A percentile compares a stretch with the other conserved stretches of the same genome.
Evolutionary conservation across 2,797 vertebrate genomes (phyloP).

Genomic region (Poeciliopsis turneri): DNA sequence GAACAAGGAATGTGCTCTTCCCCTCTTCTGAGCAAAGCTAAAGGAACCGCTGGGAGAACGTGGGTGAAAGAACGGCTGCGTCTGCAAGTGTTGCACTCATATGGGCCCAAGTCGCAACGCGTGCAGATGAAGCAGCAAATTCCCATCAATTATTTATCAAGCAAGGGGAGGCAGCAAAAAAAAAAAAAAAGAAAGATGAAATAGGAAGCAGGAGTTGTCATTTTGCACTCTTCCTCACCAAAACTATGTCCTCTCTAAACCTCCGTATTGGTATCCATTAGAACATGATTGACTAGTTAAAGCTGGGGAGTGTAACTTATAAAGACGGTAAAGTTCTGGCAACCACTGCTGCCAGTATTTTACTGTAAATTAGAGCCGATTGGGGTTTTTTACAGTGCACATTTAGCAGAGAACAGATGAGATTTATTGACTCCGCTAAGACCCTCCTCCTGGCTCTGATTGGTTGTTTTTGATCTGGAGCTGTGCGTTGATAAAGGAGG

Average conservation of each 20-base stretch:
- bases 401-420: too few relatives aligned
- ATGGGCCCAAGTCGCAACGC: constrained; percentile 64
- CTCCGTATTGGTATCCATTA: neutral
- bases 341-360: too few relatives aligned
- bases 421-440: too few relatives aligned
- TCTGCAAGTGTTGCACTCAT: constrained; percentile 43
- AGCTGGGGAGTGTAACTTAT: too few relatives aligned
- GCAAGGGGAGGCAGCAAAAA: constrained; percentile 52
- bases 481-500: too few relatives aligned
- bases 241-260: constrained; percentile 13
- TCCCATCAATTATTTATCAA: constrained; percentile 78
- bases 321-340: too few relatives aligned
- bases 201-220: constrained; percentile 53
- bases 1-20: constrained; percentile 5
- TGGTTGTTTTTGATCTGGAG: too few relatives aligned
- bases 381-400: too few relatives aligned
- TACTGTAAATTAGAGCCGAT: too few relatives aligned
- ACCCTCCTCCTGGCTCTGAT: too few relatives aligned
- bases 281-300: constrained; percentile 14
- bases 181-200: constrained; percentile 50
- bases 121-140: constrained; percentile 76
- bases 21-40: constrained; percentile 38
- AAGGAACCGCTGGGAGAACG: constrained; percentile 50
- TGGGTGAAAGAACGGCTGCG: constrained; percentile 41
- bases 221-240: constrained; percentile 27